A percentile compares a stretch with the other conserved stretches of the same genome.
Evolutionary conservation across 2,888 invertebrate genomes (phyloP).

Genomic region (Penaeus monodon): DNA sequence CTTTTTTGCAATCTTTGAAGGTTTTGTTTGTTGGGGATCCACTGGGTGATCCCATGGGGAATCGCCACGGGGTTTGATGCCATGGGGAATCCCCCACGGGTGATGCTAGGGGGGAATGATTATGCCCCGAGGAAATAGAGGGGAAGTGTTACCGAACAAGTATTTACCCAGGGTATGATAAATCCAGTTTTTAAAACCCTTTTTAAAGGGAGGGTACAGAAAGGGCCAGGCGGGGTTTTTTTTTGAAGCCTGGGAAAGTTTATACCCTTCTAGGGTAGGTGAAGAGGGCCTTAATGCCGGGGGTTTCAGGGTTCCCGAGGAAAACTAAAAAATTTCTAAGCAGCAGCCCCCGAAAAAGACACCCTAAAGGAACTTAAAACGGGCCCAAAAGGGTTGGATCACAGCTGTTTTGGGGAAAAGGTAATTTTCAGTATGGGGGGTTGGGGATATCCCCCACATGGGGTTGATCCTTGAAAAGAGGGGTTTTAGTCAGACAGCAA

Average conservation of each 20-base stretch:
- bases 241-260: too few species aligned
- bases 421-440: too few species aligned
- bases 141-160: neutral
- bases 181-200: neutral
- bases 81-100: too few species aligned
- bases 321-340: slow-evolving; percentile 7
- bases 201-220: neutral
- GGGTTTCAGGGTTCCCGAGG: neutral
- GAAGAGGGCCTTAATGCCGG: neutral
- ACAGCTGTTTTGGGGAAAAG: slow-evolving; percentile 28
- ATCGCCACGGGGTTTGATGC: slow-evolving; percentile 10
- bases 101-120: neutral
- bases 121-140: slow-evolving; percentile 43
- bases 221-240: slow-evolving; percentile 26
- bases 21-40: too few species aligned
- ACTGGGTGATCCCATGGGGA: too few species aligned
- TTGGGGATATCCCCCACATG: too few species aligned
- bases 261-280: too few species aligned
- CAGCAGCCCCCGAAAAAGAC: slow-evolving; percentile 7
- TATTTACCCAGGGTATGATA: slow-evolving; percentile 32
- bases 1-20: neutral
- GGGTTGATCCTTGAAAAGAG: too few species aligned
- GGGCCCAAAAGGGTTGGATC: slow-evolving; percentile 35
- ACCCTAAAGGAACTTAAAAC: slow-evolving; percentile 30
- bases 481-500: too few species aligned